Conservation (phyloP, 2,888 invertebrate genomes). For the Xanthorhoe spadicearia region DNA sequence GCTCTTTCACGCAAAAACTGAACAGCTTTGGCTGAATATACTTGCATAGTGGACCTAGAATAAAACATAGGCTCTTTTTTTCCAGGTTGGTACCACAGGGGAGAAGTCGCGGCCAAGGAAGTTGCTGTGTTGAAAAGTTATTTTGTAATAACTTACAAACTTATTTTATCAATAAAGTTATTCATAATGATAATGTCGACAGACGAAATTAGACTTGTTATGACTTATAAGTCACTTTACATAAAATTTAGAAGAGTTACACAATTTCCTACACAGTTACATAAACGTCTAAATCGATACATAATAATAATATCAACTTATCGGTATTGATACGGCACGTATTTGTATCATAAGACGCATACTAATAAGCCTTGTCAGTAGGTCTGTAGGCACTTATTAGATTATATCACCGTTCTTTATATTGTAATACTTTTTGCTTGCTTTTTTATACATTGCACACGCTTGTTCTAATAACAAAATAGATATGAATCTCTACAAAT, state of each 20-base stretch:
- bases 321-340: slow-evolving; percentile 45
- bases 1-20: too few relatives aligned
- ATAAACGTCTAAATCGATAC: slow-evolving; percentile 10
- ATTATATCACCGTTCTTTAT: slow-evolving; percentile 45
- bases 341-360: slow-evolving; percentile 44
- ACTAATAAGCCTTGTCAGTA: slow-evolving; percentile 45
- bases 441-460: slow-evolving; percentile 27
- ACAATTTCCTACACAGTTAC: slow-evolving; percentile 16
- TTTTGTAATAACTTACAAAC: too few relatives aligned
- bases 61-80: too few relatives aligned
- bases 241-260: slow-evolving; percentile 14
- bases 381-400: slow-evolving; percentile 47
- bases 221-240: neutral
- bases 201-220: neutral
- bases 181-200: too few relatives aligned
- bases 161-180: too few relatives aligned
- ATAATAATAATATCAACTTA: slow-evolving; percentile 7
- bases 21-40: too few relatives aligned
- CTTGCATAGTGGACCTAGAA: too few relatives aligned
- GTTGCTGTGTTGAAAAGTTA: too few relatives aligned
- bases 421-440: slow-evolving; percentile 35
- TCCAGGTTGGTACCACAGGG: too few relatives aligned
- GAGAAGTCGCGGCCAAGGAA: too few relatives aligned
- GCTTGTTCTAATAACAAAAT: slow-evolving; percentile 33
- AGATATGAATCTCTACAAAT: slow-evolving; percentile 38